A percentile compares a stretch with the other conserved stretches of the same genome.
Conservation (phyloP, 2,797 vertebrate species). For the Synanceia verrucosa region DNA sequence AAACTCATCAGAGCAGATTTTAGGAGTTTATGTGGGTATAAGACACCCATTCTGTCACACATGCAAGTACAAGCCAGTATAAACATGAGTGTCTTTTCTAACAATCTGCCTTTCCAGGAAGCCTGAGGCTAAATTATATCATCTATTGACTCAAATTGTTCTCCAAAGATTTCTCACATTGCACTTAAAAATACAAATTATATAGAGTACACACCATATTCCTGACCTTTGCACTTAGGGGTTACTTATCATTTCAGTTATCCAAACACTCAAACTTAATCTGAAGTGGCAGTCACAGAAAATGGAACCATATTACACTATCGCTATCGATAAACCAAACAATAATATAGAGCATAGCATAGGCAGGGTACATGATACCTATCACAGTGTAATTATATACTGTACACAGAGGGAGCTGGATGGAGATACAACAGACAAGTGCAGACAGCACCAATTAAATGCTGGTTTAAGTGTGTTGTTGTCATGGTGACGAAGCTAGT, state of each 20-base stretch:
- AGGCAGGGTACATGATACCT: slow-evolving; percentile 47
- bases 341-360: slow-evolving; percentile 34
- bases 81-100: slow-evolving; percentile 1
- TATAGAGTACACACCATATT: not conserved
- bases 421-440: slow-evolving; percentile 72
- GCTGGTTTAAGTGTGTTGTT: slow-evolving; percentile 79
- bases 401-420: slow-evolving; percentile 55
- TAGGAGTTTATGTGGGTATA: no score
- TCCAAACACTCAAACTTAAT: slow-evolving; percentile 1
- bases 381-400: slow-evolving; percentile 69
- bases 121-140: slow-evolving; percentile 5
- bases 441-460: slow-evolving; percentile 75
- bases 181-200: not conserved
- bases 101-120: slow-evolving; percentile 10
- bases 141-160: not conserved
- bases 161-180: not conserved
- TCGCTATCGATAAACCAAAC: slow-evolving; percentile 35
- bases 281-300: slow-evolving; percentile 7
- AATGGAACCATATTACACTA: slow-evolving; percentile 9
- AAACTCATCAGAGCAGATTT: not conserved
- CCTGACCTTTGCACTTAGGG: not conserved
- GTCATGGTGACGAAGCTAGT: slow-evolving; percentile 79
- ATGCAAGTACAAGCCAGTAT: not conserved
- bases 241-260: not conserved
- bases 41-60: not conserved